Evolutionary conservation across 2,888 invertebrate genomes (phyloP).

Genomic region (Drosophila hamatofila): DNA sequence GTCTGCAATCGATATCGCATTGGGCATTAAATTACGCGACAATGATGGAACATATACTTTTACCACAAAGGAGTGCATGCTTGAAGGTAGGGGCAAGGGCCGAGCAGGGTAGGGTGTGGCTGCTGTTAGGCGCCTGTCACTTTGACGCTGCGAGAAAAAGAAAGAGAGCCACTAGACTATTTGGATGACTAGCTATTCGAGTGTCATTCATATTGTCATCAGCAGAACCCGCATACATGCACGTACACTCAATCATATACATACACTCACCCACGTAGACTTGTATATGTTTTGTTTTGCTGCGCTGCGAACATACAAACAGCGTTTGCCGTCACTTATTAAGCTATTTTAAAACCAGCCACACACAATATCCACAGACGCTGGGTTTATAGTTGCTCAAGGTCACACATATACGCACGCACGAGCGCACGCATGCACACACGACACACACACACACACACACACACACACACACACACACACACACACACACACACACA

Average conservation of each 20-base stretch:
- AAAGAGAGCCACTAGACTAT: slow-evolving; percentile 38
- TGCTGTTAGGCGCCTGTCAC: slow-evolving; percentile 29
- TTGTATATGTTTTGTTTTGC: slow-evolving; percentile 55
- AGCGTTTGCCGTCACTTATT: slow-evolving; percentile 54
- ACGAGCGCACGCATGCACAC: slow-evolving; percentile 20
- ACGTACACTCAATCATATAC: neutral
- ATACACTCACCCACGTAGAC: slow-evolving; percentile 12
- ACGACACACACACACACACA: slow-evolving; percentile 16
- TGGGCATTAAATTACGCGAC: slow-evolving; percentile 56
- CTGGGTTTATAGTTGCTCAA: slow-evolving; percentile 47
- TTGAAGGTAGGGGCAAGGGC: neutral
- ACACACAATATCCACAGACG: slow-evolving; percentile 11
- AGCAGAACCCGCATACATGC: slow-evolving; percentile 23
- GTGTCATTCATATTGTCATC: slow-evolving; percentile 62
- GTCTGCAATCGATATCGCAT: slow-evolving; percentile 43
- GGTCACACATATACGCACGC: slow-evolving; percentile 30
- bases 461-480: slow-evolving; percentile 10
- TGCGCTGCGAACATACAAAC: slow-evolving; percentile 65
- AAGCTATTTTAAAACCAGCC: slow-evolving; percentile 68
- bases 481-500: no score
- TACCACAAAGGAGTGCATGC: neutral
- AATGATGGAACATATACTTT: slow-evolving; percentile 29
- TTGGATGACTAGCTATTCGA: slow-evolving; percentile 44
- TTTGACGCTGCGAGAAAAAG: slow-evolving; percentile 12
- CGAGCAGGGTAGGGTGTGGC: neutral